Conservation (phyloP, 2,113 vertebrate species). For the Archocentrus centrarchus region DNA sequence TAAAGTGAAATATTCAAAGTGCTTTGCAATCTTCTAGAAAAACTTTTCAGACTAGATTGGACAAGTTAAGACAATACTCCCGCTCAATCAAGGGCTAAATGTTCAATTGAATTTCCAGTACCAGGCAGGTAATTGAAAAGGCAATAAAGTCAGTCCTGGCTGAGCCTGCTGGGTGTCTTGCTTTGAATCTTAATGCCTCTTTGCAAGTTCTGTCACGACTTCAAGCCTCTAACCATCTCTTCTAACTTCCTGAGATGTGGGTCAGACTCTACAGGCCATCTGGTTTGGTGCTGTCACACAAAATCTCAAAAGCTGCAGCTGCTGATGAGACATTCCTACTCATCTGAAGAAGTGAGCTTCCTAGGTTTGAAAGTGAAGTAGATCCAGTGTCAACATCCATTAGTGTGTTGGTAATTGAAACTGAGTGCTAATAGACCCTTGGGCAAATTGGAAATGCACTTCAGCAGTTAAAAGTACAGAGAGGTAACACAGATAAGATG, state of each 20-base stretch:
- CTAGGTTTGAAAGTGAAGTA: constrained; percentile 60
- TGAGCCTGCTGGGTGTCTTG: constrained; percentile 3
- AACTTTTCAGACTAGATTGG: constrained; percentile 25
- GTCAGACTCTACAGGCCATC: constrained; percentile 53
- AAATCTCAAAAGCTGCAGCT: constrained; percentile 57
- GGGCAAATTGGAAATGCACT: constrained; percentile 68
- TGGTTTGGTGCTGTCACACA: constrained; percentile 44
- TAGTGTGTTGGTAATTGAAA: constrained; percentile 70
- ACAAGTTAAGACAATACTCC: constrained; percentile 42
- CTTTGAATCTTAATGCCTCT: constrained; percentile 53
- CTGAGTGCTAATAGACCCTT: constrained; percentile 70
- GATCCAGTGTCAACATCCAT: constrained; percentile 75
- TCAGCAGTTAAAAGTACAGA: constrained; percentile 53
- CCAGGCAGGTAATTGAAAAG: constrained; percentile 53
- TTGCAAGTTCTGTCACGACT: constrained; percentile 64
- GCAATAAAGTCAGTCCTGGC: constrained; percentile 33
- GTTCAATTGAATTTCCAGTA: constrained; percentile 47
- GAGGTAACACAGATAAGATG: constrained; percentile 43
- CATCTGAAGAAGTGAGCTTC: constrained; percentile 51
- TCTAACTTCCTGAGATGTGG: constrained; percentile 51
- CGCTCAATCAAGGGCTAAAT: constrained; percentile 47
- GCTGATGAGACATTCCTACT: constrained; percentile 44
- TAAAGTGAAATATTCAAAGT: neutral
- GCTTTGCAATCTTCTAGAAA: neutral
- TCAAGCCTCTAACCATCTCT: constrained; percentile 31